A percentile compares a stretch with the other conserved stretches of the same genome.
These are phyloP conservation scores for Siniperca knerii DNA, from an alignment of 2,113 vertebrate genomes.

Conservation along the genomic window DNA sequence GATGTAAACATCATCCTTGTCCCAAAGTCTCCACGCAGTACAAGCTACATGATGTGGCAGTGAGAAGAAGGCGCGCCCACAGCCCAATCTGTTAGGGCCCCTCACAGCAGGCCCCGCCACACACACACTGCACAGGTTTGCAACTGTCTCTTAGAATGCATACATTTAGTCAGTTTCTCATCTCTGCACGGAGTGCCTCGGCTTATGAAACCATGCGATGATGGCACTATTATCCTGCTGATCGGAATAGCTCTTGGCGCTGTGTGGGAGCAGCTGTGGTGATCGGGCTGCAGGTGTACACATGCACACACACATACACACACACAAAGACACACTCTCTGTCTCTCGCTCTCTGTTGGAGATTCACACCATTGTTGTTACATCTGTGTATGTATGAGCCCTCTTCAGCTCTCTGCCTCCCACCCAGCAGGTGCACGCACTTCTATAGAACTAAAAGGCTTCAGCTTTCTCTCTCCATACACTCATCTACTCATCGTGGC, in stretches of 20 bases:
- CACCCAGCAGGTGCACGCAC: slow-evolving; percentile 77
- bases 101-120: slow-evolving; percentile 29
- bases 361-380: slow-evolving; percentile 61
- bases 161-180: slow-evolving; percentile 60
- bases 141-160: slow-evolving; percentile 47
- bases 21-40: slow-evolving; percentile 41
- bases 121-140: slow-evolving; percentile 30
- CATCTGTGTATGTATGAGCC: slow-evolving; percentile 50
- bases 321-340: background rate
- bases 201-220: slow-evolving; percentile 68
- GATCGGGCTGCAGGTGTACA: slow-evolving; percentile 54
- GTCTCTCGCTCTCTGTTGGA: slow-evolving; percentile 40
- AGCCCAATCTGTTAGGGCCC: slow-evolving; percentile 50
- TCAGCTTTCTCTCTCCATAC: slow-evolving; percentile 46
- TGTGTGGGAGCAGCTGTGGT: slow-evolving; percentile 74
- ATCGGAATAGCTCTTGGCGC: slow-evolving; percentile 70
- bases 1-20: slow-evolving; percentile 48
- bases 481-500: slow-evolving; percentile 59
- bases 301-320: slow-evolving; percentile 19
- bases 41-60: slow-evolving; percentile 39
- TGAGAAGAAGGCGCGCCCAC: slow-evolving; percentile 19
- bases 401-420: slow-evolving; percentile 65
- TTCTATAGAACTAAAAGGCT: slow-evolving; percentile 69
- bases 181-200: slow-evolving; percentile 36
- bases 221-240: slow-evolving; percentile 72